Conservation (phyloP, 2,888 invertebrate species). For the Agonopterix arenella region DNA sequence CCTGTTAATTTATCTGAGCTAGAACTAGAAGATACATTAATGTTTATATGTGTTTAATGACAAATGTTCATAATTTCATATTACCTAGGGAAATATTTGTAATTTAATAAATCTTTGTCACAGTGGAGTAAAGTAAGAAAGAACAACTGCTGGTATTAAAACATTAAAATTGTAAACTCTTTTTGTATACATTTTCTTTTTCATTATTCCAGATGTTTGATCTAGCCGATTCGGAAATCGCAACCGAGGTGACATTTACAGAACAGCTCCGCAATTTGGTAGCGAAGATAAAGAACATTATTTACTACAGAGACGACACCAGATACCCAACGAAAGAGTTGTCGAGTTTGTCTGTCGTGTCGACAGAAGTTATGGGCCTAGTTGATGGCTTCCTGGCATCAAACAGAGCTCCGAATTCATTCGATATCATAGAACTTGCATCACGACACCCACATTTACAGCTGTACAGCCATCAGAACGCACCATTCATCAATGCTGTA, state of each 20-base stretch:
- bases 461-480: conserved; percentile 66
- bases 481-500: conserved; percentile 67
- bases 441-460: conserved; percentile 65
- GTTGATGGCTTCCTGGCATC: conserved; percentile 77
- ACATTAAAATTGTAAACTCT: no score
- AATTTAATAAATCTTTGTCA: no score
- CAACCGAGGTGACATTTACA: conserved; percentile 82
- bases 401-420: conserved; percentile 65
- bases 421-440: conserved; percentile 64
- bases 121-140: no score
- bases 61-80: no score
- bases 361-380: conserved; percentile 78
- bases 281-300: conserved; percentile 68
- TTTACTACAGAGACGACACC: conserved; percentile 60
- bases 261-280: conserved; percentile 77
- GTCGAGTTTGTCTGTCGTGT: conserved; percentile 75
- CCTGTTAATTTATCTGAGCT: no score
- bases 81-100: no score
- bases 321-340: conserved; percentile 70
- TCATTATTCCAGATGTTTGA: conserved; percentile 80
- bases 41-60: no score
- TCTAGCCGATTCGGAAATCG: conserved; percentile 79
- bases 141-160: no score
- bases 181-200: conserved; percentile 13
- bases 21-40: no score